These are phyloP conservation scores for Deroptyus accipitrinus DNA, from an alignment of 2,113 vertebrate genomes.

Conservation along the genomic window DNA sequence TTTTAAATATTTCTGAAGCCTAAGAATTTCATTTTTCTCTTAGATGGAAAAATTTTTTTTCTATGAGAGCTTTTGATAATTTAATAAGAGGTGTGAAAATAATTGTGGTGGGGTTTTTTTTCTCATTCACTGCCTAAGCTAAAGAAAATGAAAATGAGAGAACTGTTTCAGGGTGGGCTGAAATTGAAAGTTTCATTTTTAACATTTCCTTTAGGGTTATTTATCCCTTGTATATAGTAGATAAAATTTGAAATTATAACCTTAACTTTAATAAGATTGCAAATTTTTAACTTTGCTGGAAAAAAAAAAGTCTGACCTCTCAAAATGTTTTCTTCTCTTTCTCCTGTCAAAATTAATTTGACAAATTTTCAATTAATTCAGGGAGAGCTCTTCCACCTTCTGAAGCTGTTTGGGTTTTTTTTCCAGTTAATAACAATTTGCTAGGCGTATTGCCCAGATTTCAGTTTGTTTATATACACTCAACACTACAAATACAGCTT, in stretches of 20 bases:
- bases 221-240: background rate
- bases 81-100: background rate
- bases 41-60: background rate
- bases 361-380: background rate
- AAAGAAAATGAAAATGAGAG: background rate
- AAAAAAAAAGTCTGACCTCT: background rate
- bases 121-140: background rate
- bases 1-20: background rate
- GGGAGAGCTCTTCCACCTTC: background rate
- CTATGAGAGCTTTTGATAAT: background rate
- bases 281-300: background rate
- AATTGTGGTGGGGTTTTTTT: fast-evolving
- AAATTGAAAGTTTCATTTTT: background rate
- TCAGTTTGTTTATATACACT: background rate
- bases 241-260: background rate
- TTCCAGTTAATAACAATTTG: background rate
- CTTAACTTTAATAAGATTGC: background rate
- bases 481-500: background rate
- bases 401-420: background rate
- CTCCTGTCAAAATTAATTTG: background rate
- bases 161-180: background rate
- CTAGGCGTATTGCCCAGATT: background rate
- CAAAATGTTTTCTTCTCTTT: background rate
- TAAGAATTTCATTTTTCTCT: background rate
- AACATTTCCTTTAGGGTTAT: background rate